phyloP scores from a whole-genome alignment of 2,797 vertebrate genomes.

The Masticophis lateralis region DNA sequence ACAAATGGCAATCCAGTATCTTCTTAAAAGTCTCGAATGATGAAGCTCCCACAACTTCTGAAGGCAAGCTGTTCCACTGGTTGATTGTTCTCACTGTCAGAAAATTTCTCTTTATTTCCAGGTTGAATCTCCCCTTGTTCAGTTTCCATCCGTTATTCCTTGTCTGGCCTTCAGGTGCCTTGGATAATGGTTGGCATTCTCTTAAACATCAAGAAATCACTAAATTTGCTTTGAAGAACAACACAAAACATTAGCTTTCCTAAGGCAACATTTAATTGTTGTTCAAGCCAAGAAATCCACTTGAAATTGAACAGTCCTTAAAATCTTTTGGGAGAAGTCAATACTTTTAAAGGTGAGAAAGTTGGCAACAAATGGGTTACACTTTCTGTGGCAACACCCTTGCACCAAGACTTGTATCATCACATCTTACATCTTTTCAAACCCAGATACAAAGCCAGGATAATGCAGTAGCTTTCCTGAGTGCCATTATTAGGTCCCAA shows the following conservation, averaged over 20 bases:
- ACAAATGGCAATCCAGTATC: too few species aligned
- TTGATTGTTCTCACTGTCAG: too few species aligned
- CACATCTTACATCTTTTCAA: not conserved
- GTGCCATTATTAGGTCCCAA: not conserved
- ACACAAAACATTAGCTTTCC: not conserved
- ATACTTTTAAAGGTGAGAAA: not conserved
- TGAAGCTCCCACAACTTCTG: too few species aligned
- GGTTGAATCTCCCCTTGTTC: too few species aligned
- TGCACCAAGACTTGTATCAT: not conserved
- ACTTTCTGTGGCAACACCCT: not conserved
- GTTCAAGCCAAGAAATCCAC: not conserved
- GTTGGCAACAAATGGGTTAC: not conserved
- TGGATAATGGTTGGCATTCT: not conserved
- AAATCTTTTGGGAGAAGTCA: too few species aligned
- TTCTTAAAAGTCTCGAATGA: too few species aligned
- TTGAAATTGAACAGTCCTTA: not conserved
- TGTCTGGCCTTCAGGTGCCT: too few species aligned
- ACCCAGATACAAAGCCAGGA: not conserved
- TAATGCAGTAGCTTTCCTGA: not conserved
- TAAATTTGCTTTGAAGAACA: too few species aligned
- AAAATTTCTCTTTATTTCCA: too few species aligned
- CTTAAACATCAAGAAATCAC: not conserved
- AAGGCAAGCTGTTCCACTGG: too few species aligned
- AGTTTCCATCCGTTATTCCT: too few species aligned
- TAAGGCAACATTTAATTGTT: not conserved